Evolutionary conservation across 2,888 invertebrate species (phyloP), one percentile per base, ranked within the genome.

Genomic region (Anaspis maculata): DNA sequence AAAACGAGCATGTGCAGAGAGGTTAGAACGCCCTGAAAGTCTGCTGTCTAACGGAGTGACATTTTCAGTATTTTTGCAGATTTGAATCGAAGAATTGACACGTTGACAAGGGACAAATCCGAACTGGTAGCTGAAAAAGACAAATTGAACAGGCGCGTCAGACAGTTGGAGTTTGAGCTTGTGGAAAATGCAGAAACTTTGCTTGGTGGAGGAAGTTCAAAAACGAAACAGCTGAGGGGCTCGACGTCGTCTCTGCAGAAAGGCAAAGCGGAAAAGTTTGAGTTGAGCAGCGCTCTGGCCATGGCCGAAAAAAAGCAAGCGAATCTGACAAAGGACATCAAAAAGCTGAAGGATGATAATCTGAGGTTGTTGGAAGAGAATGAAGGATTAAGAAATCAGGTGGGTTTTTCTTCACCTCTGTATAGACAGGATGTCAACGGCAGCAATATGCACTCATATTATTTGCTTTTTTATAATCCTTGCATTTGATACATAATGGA

Each of bases 71-170:
- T 27, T 5, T 31, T 27, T 28, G 13, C 11, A 70, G 76, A 74
- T 38, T 57, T 71, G 3, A 69, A 69, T 42, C 66, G 65, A 15
- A 65, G 67, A 44, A 54, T 76, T 26, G 57, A 68, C 31, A 66
- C 64, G 39, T 62, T 77, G 25, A 73, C 76, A 54, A 65, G 60
- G 25, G 74, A 77, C 45, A 72, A 69, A 49, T 70, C 72, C 45
- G 81, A 82, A 47, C 64, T 71, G 69, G 69, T 52, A 56, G 59
- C 32, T 57, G 63, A 49, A 30, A 43, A 41, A 44, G 50, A 56
- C 32, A 68, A 70, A 41, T 57, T 83, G 24, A 76, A 79, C 54
- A 71, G 72, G 29, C 79, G 81, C 46, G 67, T 81, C 3, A 61
- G 71, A 23, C 75, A 72, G 45, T 68, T 72, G 50, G 71, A 74